Evolutionary conservation across 2,888 invertebrate species (phyloP).

Genomic region (Metallyticus violacea): DNA sequence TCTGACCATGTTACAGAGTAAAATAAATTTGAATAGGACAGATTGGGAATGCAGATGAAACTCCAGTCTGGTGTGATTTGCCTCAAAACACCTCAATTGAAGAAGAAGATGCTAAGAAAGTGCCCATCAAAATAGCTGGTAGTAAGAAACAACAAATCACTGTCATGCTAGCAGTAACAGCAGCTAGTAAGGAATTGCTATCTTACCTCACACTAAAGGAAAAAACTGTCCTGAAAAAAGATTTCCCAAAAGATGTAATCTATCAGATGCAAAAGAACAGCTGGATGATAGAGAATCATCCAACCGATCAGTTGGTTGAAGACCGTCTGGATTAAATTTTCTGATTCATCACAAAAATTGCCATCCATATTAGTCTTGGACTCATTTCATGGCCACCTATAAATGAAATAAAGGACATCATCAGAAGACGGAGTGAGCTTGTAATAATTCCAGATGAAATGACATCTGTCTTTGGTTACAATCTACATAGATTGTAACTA

Average conservation of each 20-base stretch:
- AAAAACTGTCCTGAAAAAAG: background rate
- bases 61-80: conserved; percentile 18
- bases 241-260: background rate
- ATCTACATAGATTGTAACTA: too few species aligned
- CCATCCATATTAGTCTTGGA: conserved; percentile 7
- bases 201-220: background rate
- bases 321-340: conserved; percentile 2
- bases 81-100: background rate
- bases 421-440: background rate
- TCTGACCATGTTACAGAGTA: background rate
- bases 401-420: background rate
- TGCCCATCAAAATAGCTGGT: conserved; percentile 1
- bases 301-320: conserved; percentile 17
- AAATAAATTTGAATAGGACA: background rate
- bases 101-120: background rate
- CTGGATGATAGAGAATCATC: conserved; percentile 8
- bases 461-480: background rate
- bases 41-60: conserved; percentile 22
- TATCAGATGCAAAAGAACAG: conserved; percentile 9
- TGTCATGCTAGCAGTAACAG: conserved; percentile 15
- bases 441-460: background rate
- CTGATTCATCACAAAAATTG: background rate
- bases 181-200: conserved; percentile 1
- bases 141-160: conserved; percentile 15
- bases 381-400: background rate